These are phyloP conservation scores for Rousettus madagascariensis DNA, from an alignment of 2,797 vertebrate species.

Conservation along the genomic window DNA sequence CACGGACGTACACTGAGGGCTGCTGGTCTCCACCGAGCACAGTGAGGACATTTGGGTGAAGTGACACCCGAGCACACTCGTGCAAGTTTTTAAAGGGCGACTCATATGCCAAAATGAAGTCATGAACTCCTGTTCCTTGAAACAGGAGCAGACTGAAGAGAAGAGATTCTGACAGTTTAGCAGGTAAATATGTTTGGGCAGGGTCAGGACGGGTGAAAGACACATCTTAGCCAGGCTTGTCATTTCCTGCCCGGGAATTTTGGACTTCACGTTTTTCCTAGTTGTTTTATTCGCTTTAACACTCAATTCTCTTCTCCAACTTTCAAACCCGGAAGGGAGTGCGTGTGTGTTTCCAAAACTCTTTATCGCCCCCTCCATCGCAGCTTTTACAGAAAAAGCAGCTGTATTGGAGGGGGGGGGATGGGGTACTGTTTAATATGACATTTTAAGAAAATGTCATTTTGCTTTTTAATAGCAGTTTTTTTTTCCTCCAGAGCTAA, in stretches of 20 bases:
- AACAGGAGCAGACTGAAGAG: neutral
- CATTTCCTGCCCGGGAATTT: neutral
- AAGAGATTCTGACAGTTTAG: neutral
- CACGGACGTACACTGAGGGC: neutral
- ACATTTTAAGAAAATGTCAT: neutral
- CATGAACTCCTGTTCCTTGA: neutral
- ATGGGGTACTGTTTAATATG: neutral
- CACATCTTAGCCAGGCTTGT: neutral
- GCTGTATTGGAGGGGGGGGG: accelerated
- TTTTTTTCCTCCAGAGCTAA: conserved; percentile 32
- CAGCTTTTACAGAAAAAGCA: neutral
- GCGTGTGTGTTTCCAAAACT: neutral
- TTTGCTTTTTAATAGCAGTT: conserved; percentile 40
- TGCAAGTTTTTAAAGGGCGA: neutral
- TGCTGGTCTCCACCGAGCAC: neutral
- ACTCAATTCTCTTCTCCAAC: neutral
- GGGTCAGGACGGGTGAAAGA: neutral
- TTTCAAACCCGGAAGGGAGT: neutral
- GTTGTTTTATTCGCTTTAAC: neutral
- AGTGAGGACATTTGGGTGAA: neutral
- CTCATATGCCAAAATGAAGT: neutral
- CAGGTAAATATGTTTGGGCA: neutral
- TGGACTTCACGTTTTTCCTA: neutral
- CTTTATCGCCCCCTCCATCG: neutral
- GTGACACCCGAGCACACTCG: neutral